Conservation (phyloP, 2,888 invertebrate genomes). For the Artemia sinica region DNA sequence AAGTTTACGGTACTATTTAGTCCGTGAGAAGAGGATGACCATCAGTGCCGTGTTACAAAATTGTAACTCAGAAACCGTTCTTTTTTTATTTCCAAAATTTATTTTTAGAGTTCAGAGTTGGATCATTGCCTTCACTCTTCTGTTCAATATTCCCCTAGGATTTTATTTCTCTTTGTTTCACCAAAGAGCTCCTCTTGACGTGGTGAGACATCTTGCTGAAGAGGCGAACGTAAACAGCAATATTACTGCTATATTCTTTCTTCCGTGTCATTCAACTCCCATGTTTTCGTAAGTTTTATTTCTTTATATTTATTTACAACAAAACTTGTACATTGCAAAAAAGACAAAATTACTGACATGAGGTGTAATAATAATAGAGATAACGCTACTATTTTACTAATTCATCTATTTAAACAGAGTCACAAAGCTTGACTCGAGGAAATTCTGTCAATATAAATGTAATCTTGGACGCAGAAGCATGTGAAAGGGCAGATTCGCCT, state of each 20-base stretch:
- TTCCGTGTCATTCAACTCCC: constrained; percentile 11
- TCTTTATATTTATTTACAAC: not conserved
- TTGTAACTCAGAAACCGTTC: too few species aligned
- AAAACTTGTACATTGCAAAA: not conserved
- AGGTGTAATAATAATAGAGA: too few species aligned
- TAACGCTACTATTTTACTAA: too few species aligned
- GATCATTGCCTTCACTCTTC: not conserved
- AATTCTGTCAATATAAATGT: too few species aligned
- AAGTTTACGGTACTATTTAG: too few species aligned
- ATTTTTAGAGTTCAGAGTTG: constrained; percentile 2
- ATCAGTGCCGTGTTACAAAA: too few species aligned
- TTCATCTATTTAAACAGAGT: too few species aligned
- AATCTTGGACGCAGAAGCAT: too few species aligned
- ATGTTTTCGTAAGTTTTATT: constrained; percentile 6
- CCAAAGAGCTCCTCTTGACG: constrained; percentile 7
- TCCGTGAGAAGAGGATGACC: too few species aligned
- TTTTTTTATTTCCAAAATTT: not conserved
- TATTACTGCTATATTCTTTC: not conserved
- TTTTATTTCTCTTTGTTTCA: constrained; percentile 4
- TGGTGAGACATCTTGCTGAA: not conserved
- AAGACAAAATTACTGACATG: too few species aligned
- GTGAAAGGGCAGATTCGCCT: too few species aligned
- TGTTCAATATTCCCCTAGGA: not conserved
- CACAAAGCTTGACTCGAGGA: too few species aligned
- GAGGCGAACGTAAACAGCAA: not conserved